Conservation (phyloP, 2,113 vertebrate genomes). For the Cygnus atratus region DNA sequence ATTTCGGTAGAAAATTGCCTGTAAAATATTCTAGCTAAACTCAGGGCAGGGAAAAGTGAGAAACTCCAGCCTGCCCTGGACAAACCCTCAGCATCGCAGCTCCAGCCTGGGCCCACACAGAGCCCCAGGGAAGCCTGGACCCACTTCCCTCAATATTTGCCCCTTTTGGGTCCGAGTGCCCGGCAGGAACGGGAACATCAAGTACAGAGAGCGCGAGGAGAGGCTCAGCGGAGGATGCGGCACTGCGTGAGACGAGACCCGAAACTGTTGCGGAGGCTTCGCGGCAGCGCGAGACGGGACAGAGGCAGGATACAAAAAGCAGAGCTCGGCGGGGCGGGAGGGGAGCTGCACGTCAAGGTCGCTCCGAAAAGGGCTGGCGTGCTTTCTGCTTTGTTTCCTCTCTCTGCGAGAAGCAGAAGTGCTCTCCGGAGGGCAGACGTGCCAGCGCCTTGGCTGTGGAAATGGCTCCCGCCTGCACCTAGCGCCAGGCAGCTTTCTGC, state of each 20-base stretch:
- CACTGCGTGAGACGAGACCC: not conserved
- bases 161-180: not conserved
- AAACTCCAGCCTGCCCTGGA: not conserved
- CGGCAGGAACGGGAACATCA: not conserved
- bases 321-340: not conserved
- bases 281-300: not conserved
- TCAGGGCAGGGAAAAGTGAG: not conserved
- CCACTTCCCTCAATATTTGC: not conserved
- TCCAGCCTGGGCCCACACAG: not conserved
- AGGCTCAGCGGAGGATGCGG: not conserved
- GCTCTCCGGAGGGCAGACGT: not conserved
- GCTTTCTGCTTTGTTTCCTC: not conserved
- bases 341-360: not conserved
- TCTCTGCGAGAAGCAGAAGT: not conserved
- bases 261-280: not conserved
- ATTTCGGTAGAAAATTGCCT: not conserved
- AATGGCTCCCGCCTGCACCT: not conserved
- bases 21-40: not conserved
- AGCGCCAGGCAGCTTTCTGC: no score
- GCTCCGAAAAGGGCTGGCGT: not conserved
- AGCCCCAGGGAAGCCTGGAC: fast-evolving
- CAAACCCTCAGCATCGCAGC: not conserved
- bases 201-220: fast-evolving
- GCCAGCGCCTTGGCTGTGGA: fast-evolving
- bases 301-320: not conserved